Base-by-base conservation (phyloP, 1,140 invertebrate genomes). In the Liolophura sinensis region DNA sequence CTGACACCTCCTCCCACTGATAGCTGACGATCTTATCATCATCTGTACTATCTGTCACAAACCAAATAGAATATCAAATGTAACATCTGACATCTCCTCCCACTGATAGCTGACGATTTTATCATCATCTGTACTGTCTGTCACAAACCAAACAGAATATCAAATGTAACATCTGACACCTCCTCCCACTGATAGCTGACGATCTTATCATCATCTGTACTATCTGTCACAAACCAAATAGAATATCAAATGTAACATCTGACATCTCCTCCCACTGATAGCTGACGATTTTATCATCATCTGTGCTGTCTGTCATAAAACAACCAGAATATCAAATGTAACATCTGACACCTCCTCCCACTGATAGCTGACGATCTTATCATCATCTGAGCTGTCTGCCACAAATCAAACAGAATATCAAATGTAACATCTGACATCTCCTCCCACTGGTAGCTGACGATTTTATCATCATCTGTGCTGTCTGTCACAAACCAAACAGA, bases 301-400 rank as follows among this genome's bases (percentile, higher is more conserved):
- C 79, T 96, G 94, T 18, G 94, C 94, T 14, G 93, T 78, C 4
- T 80, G 66, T 14, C 74, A 72, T 66, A 55, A 68, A 9, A 65
- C 66, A 62, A 40, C 22, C n/a, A n/a, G n/a, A n/a, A n/a, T n/a
- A n/a, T n/a, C n/a, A n/a, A n/a, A n/a, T n/a, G n/a, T n/a, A n/a
- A n/a, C n/a, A n/a, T n/a, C n/a, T n/a, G n/a, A n/a, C n/a, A 93
- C 90, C 11, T 94, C 84, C 82, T 96, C 93, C 94, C 94, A 97
- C 75, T 92, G 91, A 88, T 92, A 95, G 15, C 88, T 89, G 1
- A 71, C 89, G 68, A 95, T 93, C 65, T 89, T 89, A 74, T 92
- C 91, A 73, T 94, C 92, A 76, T 93, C 92, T 81, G 86, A 87
- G 68, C 88, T 90, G 0, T 96, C 64, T 84, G 78, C 0, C 95